Percentiles rank a stretch among this genome's conserved stretches.
Evolutionary conservation across 2,113 vertebrate species (phyloP).

Genomic region (Nansenia antarctica): DNA sequence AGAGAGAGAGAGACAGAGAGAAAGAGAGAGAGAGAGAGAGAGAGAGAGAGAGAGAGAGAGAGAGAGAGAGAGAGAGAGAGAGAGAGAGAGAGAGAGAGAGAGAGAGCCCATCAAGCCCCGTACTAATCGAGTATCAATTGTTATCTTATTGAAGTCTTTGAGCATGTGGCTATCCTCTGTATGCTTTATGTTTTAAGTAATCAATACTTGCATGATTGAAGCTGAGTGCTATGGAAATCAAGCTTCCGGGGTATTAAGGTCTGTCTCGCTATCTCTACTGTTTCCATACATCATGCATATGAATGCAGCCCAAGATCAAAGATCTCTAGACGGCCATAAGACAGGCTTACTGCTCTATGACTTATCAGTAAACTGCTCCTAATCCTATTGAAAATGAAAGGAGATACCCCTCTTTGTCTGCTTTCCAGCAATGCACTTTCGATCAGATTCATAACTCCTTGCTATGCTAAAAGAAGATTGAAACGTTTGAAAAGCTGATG

Average conservation of each 20-base stretch:
- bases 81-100: neutral
- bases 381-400: neutral
- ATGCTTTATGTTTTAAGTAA: constrained; percentile 56
- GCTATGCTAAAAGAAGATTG: neutral
- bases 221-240: constrained; percentile 30
- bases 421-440: neutral
- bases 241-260: constrained; percentile 20
- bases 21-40: neutral
- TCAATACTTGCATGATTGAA: constrained; percentile 48
- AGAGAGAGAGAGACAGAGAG: neutral
- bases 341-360: constrained; percentile 47
- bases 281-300: constrained; percentile 45
- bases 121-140: neutral
- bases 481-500: too few species aligned
- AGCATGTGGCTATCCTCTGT: constrained; percentile 18
- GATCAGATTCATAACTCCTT: neutral
- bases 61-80: neutral
- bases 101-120: neutral
- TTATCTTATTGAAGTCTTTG: constrained; percentile 45
- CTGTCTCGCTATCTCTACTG: constrained; percentile 35
- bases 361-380: neutral
- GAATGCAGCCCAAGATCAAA: constrained; percentile 53
- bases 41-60: neutral
- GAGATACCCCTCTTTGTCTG: neutral
- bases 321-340: constrained; percentile 34